Base-by-base conservation (phyloP, 2,888 invertebrate genomes). In the Anodontia alba region DNA sequence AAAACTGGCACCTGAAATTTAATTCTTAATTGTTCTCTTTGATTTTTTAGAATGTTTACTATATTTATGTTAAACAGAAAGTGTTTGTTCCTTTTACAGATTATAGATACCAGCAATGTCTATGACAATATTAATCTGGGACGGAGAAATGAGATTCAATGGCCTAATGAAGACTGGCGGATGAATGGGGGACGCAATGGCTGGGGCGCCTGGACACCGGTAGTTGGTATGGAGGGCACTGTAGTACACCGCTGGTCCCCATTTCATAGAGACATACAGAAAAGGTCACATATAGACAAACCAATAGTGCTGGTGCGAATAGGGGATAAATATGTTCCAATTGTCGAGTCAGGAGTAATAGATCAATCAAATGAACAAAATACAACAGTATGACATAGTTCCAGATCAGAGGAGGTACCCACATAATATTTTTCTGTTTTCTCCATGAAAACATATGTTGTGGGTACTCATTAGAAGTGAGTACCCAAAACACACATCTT, bases 241-340 rank as follows among this genome's bases (percentile, higher is more conserved):
- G 97, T 97, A 15, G 98, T 99, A 15, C 99, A 99, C 95, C 97
- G 97, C 88, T 99, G 99, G 99, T 96, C 96, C 49, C 99, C 99
- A 0, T 97, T 97, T 95, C 98, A 99, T 95, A 96, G 97, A 73
- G 98, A 98, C 93, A 96, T 97, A 0, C 96, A 96, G 89, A 96
- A 97, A 78, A 96, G 99, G 26, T 98, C 98, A 5, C 98, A 98
- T 94, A 97, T 98, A 23, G 98, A 98, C 95, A 97, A 98, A 91
- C 97, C 97, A 73, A 97, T 99, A 80, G 96, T 99, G 26, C 96
- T 99, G 23, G 96, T 99, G n/a, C 97, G 98, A 95, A 97, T 99
- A 68, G 98, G 97, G 23, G 98, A 98, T 91, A 97, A 96, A 92
- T 98, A 96, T 95, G 98, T 99, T 82, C 98, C 99, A 23, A 97